Evolutionary conservation across 2,888 invertebrate genomes (phyloP), one percentile per base, ranked within the genome.

Genomic region (Catocala fraxini): DNA sequence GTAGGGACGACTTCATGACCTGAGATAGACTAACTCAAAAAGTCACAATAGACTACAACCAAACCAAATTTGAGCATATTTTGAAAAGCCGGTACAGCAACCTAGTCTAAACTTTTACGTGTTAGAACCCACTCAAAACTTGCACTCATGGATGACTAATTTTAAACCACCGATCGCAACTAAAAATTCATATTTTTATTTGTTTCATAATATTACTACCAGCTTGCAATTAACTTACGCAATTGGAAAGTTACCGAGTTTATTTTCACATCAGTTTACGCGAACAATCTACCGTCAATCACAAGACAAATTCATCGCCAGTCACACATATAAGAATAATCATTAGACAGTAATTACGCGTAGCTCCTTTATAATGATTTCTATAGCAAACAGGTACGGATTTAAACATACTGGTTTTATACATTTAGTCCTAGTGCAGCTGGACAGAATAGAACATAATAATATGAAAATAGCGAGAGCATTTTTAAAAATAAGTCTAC

Each of bases 271-370:
- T 71, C 77, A 71, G 70, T 82, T 75, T 80, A 77, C 75, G 75
- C 68, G 71, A 78, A 80, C 77, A 81, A 81, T 77, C 75, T 68
- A 72, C 68, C 67, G 70, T 68, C 74, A 77, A 79, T 82, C 74
- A 73, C 45, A 54, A 42, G 47, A 33, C 45, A 42, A 56, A 59
- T 71, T 68, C 57, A 63, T 66, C 59, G 67, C 61, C 65, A 60
- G 66, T 60, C 54, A 59, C 57, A 56, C 63, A 56, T 70, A 69
- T 63, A 73, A 68, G 72, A 68, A 75, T 71, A 70, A 72, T 74
- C 76, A 73, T 73, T 61, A 76, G 70, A 71, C 65, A 63, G 66
- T 63, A 73, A 76, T 75, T 70, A 75, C 76, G 73, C 69, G 49
- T 46, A 63, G 56, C 66, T 75, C 73, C 75, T 75, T 75, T 68